phyloP scores from a whole-genome alignment of 1,140 invertebrate species.

The Plectus sambesii region DNA sequence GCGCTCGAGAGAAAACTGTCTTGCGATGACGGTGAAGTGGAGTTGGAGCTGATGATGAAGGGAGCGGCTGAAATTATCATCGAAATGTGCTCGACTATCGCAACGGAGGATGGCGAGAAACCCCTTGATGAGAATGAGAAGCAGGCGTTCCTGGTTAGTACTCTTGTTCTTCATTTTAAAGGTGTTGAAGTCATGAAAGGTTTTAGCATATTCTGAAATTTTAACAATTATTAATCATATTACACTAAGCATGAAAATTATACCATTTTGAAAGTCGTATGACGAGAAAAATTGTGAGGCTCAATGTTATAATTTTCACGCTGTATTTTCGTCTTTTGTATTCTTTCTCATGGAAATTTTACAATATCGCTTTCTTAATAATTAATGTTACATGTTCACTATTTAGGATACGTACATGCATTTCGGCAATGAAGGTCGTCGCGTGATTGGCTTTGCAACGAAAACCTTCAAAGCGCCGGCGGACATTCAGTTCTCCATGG shows the following conservation, averaged over 20 bases:
- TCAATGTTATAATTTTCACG: too few species aligned
- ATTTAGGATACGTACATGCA: constrained; percentile 28
- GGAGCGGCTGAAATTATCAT: constrained; percentile 39
- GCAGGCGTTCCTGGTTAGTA: constrained; percentile 27
- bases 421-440: constrained; percentile 33
- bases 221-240: too few species aligned
- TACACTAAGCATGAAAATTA: too few species aligned
- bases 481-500: constrained; percentile 21
- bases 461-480: constrained; percentile 26
- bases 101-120: constrained; percentile 20
- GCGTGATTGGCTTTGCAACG: constrained; percentile 39
- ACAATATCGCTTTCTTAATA: background rate
- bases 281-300: too few species aligned
- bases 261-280: too few species aligned
- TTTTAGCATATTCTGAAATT: too few species aligned
- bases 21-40: constrained; percentile 18
- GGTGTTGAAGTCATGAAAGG: too few species aligned
- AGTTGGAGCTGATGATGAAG: constrained; percentile 35
- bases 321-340: too few species aligned
- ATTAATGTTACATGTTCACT: background rate
- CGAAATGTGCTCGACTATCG: constrained; percentile 25
- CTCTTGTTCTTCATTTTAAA: too few species aligned
- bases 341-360: too few species aligned
- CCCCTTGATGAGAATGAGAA: constrained; percentile 21
- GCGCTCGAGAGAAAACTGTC: too few species aligned